Evolutionary conservation across 2,797 vertebrate genomes (phyloP).

Genomic region (Acanthurus lineatus): DNA sequence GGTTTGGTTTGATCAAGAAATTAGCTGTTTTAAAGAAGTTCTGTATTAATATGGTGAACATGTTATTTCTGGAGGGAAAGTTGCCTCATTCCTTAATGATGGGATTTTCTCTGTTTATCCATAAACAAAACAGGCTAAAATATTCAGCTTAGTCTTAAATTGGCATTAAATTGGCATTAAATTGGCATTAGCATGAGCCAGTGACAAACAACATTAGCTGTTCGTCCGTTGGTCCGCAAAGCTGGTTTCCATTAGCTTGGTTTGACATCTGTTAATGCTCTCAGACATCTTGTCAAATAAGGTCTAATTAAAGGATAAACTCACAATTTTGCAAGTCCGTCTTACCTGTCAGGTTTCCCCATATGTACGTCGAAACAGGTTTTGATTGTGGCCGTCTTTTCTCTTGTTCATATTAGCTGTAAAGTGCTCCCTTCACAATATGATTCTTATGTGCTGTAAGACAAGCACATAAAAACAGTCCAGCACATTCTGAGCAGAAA

Average conservation of each 20-base stretch:
- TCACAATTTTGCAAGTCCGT: not conserved
- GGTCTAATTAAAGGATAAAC: not conserved
- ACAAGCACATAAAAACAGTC: not conserved
- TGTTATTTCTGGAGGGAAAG: no score
- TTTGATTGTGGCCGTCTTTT: not conserved
- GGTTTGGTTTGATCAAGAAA: not conserved
- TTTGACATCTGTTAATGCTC: not conserved
- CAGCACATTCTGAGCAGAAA: not conserved
- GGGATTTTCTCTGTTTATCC: not conserved
- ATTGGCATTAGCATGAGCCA: not conserved
- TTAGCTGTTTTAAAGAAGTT: no score
- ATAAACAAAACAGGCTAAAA: constrained; percentile 17
- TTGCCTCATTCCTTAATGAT: not conserved
- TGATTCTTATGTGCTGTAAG: not conserved
- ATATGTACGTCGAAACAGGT: not conserved
- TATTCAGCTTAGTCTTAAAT: no score
- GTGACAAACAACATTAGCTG: constrained; percentile 10
- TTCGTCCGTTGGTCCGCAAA: not conserved
- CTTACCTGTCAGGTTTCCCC: not conserved
- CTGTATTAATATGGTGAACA: no score
- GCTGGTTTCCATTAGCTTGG: not conserved
- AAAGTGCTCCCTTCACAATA: not conserved
- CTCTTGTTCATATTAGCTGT: not conserved
- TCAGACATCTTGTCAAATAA: not conserved
- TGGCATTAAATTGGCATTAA: no score